These are phyloP conservation scores for Ceratoteleas bidentatus DNA, from an alignment of 1,140 invertebrate species.

Conservation along the genomic window DNA sequence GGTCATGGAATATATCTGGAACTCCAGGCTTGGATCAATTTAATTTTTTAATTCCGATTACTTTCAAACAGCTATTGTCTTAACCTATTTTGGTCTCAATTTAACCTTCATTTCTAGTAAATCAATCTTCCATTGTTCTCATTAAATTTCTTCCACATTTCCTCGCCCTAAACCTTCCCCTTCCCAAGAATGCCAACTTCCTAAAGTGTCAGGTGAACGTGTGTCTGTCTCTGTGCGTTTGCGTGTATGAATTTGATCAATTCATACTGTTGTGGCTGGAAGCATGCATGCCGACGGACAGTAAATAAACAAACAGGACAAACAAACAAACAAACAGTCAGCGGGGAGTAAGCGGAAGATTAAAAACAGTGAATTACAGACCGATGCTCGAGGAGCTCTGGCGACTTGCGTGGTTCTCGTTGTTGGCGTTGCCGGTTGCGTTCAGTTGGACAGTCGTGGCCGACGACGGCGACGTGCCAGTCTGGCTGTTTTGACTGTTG, in stretches of 20 bases:
- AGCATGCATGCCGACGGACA: slow-evolving; percentile 48
- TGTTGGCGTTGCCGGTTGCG: slow-evolving; percentile 61
- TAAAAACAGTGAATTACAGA: slow-evolving; percentile 73
- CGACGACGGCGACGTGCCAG: slow-evolving; percentile 72
- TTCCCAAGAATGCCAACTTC: no score
- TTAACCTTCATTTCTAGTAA: no score
- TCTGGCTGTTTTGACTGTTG: slow-evolving; percentile 80
- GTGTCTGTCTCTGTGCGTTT: neutral
- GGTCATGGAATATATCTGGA: no score
- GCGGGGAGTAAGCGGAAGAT: slow-evolving; percentile 37
- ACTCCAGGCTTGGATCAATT: no score
- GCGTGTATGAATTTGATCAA: neutral
- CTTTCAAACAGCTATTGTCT: no score
- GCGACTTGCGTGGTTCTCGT: slow-evolving; percentile 65
- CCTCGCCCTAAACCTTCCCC: no score
- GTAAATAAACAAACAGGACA: no score
- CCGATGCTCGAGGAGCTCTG: slow-evolving; percentile 76
- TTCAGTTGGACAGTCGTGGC: slow-evolving; percentile 70
- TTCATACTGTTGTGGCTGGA: slow-evolving; percentile 12
- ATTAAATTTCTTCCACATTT: no score
- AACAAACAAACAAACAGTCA: neutral
- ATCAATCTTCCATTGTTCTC: no score
- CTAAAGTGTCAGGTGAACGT: no score
- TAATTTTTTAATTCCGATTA: no score
- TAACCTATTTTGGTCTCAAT: no score